Conservation (phyloP, 2,888 invertebrate species). For the Brachycybe producta region DNA sequence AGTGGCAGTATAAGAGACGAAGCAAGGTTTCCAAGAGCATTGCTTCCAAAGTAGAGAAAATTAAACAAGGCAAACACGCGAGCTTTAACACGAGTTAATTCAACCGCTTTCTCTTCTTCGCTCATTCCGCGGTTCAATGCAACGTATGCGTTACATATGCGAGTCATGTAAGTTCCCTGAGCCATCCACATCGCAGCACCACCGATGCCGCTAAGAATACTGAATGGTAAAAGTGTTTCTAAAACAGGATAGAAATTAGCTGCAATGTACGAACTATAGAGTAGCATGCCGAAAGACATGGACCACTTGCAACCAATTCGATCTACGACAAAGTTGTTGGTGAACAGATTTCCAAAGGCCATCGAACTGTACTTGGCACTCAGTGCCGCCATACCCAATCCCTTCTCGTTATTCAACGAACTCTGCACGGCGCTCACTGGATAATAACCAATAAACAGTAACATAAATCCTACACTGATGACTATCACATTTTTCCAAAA, state of each 20-base stretch:
- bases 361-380: conserved; percentile 84
- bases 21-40: not conserved
- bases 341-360: conserved; percentile 87
- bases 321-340: conserved; percentile 83
- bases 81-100: conserved; percentile 4
- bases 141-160: conserved; percentile 21
- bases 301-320: conserved; percentile 94
- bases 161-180: conserved; percentile 89
- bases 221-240: conserved; percentile 82
- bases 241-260: conserved; percentile 76
- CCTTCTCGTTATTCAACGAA: conserved; percentile 36
- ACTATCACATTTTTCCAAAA: conserved; percentile 7
- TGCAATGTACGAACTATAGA: conserved; percentile 87
- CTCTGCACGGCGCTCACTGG: conserved; percentile 13
- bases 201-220: conserved; percentile 79
- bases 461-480: conserved; percentile 8
- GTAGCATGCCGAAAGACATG: conserved; percentile 75
- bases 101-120: not conserved
- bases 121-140: not conserved
- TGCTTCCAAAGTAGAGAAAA: conserved; percentile 3
- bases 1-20: conserved; percentile 9
- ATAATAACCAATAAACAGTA: conserved; percentile 12
- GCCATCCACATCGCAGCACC: conserved; percentile 98
- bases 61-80: conserved; percentile 6
- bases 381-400: conserved; percentile 76